Percentiles rank a stretch among this genome's conserved stretches.
These are phyloP conservation scores for Epinephelus moara DNA, from an alignment of 2,113 vertebrate genomes.

Conservation along the genomic window DNA sequence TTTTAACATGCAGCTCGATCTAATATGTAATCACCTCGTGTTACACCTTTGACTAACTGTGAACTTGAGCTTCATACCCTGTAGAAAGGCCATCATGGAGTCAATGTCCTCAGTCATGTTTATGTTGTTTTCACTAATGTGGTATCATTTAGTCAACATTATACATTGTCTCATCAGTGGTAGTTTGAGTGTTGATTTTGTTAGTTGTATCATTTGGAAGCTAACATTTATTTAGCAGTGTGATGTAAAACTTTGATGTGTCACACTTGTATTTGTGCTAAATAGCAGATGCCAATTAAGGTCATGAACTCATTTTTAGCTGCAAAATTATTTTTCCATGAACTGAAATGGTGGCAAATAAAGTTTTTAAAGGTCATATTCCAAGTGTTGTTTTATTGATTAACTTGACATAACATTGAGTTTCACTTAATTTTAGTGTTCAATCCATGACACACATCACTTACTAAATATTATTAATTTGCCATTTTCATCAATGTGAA, in stretches of 20 bases:
- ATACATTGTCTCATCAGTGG: neutral
- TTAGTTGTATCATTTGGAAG: neutral
- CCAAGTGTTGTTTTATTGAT: neutral
- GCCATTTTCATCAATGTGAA: no score
- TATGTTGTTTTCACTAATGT: neutral
- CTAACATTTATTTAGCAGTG: neutral
- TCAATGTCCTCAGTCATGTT: neutral
- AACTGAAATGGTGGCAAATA: constrained; percentile 31
- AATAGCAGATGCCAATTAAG: neutral
- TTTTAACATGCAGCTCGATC: neutral
- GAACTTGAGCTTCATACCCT: neutral
- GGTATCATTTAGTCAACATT: neutral
- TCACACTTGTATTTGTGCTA: neutral
- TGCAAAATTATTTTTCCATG: constrained; percentile 8
- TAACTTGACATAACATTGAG: neutral
- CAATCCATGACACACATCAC: neutral
- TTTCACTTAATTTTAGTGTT: neutral
- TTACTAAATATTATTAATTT: no score
- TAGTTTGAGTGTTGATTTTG: neutral
- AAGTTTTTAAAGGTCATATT: constrained; percentile 4
- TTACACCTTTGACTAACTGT: neutral
- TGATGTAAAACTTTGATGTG: neutral
- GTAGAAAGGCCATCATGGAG: neutral
- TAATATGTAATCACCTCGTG: neutral
- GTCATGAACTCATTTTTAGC: neutral